Percentiles rank a stretch among this genome's conserved stretches.
phyloP scores from a whole-genome alignment of 2,888 invertebrate genomes.

The Crocallis elinguaria region DNA sequence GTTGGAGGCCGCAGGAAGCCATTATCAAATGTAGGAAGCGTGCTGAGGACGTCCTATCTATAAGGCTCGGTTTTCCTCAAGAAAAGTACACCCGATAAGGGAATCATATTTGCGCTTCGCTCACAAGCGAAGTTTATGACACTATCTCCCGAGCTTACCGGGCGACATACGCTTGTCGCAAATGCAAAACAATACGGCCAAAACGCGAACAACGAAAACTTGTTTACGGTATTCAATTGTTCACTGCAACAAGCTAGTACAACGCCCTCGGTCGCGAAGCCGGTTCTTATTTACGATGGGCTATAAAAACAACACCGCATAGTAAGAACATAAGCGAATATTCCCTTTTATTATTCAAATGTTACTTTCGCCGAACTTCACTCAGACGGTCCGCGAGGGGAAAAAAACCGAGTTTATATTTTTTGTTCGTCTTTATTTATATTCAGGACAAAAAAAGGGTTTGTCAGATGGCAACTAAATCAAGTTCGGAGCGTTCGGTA shows the following conservation, averaged over 20 bases:
- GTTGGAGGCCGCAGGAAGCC: slow-evolving; percentile 77
- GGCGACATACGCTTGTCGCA: slow-evolving; percentile 12
- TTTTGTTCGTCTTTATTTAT: slow-evolving; percentile 77
- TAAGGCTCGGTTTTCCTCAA: slow-evolving; percentile 30
- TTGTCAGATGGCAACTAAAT: slow-evolving; percentile 81
- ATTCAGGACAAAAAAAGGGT: slow-evolving; percentile 83
- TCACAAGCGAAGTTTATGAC: slow-evolving; percentile 53
- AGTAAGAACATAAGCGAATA: slow-evolving; percentile 62
- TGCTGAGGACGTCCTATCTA: slow-evolving; percentile 53
- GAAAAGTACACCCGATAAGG: slow-evolving; percentile 37
- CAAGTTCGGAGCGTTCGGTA: slow-evolving; percentile 76
- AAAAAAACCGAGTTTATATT: slow-evolving; percentile 71
- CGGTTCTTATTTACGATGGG: slow-evolving; percentile 13
- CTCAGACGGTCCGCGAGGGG: slow-evolving; percentile 62
- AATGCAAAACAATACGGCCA: slow-evolving; percentile 5
- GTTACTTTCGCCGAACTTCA: slow-evolving; percentile 74
- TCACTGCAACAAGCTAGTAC: not conserved
- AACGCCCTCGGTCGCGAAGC: slow-evolving; percentile 1
- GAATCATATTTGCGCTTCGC: slow-evolving; percentile 51
- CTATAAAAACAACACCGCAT: slow-evolving; percentile 58
- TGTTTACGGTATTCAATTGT: slow-evolving; percentile 8
- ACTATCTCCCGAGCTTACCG: slow-evolving; percentile 48
- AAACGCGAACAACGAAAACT: slow-evolving; percentile 1
- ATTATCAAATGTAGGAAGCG: slow-evolving; percentile 80
- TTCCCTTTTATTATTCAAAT: slow-evolving; percentile 76